These are phyloP conservation scores for Chironomus striatipennis DNA, from an alignment of 1,140 invertebrate genomes.

Conservation along the genomic window DNA sequence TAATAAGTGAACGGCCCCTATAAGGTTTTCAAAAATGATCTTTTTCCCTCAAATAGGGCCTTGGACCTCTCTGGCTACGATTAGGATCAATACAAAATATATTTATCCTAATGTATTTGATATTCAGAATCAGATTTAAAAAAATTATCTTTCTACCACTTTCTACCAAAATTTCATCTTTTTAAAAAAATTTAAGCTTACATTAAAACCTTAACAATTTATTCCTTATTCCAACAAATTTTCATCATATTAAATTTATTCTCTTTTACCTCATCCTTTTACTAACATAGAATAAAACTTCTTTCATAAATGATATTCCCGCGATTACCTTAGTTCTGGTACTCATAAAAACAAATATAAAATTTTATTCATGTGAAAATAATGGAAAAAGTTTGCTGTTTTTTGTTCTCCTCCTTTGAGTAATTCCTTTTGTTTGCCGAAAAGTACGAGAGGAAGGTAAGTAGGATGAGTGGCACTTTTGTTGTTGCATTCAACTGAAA, in stretches of 20 bases:
- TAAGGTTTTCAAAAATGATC: too few species aligned
- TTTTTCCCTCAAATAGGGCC: too few species aligned
- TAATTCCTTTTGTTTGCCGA: constrained; percentile 8
- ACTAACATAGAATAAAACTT: neutral
- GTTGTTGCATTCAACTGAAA: neutral
- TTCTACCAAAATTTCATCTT: too few species aligned
- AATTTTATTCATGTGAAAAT: constrained; percentile 9
- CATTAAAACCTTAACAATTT: neutral
- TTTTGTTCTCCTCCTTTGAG: neutral
- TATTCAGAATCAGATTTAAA: too few species aligned
- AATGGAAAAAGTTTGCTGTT: neutral
- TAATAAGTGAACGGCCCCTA: too few species aligned
- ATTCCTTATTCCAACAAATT: neutral
- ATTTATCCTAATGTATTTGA: too few species aligned
- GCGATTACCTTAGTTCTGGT: neutral
- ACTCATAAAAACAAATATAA: constrained; percentile 10
- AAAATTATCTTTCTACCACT: too few species aligned
- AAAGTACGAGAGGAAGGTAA: neutral
- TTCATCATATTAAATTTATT: neutral
- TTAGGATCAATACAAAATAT: too few species aligned
- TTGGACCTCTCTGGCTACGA: too few species aligned
- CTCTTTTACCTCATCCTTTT: too few species aligned
- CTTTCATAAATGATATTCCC: neutral
- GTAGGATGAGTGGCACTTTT: too few species aligned
- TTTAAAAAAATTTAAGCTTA: too few species aligned